phyloP scores from a whole-genome alignment of 2,888 invertebrate genomes.

The Petrolisthes manimaculis region DNA sequence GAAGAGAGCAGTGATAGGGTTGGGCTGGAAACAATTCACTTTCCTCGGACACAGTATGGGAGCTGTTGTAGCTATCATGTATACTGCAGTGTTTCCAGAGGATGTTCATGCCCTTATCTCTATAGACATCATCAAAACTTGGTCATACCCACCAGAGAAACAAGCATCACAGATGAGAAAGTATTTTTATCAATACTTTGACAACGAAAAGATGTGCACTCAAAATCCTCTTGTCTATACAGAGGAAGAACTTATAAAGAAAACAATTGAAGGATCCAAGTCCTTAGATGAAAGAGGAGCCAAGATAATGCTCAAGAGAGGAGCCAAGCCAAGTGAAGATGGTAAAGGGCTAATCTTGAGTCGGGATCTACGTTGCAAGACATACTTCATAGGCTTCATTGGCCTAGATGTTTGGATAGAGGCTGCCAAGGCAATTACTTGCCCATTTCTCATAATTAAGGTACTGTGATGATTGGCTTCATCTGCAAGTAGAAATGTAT shows the following conservation, averaged over 20 bases:
- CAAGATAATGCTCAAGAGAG: constrained; percentile 49
- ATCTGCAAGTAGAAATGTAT: neutral
- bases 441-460: constrained; percentile 53
- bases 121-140: constrained; percentile 66
- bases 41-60: constrained; percentile 68
- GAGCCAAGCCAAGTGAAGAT: constrained; percentile 40
- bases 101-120: constrained; percentile 68
- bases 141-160: constrained; percentile 39
- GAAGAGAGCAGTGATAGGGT: constrained; percentile 41
- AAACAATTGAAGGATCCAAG: constrained; percentile 57
- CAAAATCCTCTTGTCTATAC: constrained; percentile 46
- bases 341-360: constrained; percentile 45
- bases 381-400: constrained; percentile 57
- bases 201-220: constrained; percentile 51
- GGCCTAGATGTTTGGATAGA: constrained; percentile 51
- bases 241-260: constrained; percentile 54
- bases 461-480: constrained; percentile 9
- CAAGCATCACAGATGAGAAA: constrained; percentile 35
- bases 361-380: constrained; percentile 54
- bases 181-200: constrained; percentile 50
- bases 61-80: constrained; percentile 69
- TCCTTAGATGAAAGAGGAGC: constrained; percentile 59
- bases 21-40: constrained; percentile 67
- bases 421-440: constrained; percentile 49
- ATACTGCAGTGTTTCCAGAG: constrained; percentile 69